Evolutionary conservation across 2,888 invertebrate genomes (phyloP).

Genomic region (Steinernema scapterisci): DNA sequence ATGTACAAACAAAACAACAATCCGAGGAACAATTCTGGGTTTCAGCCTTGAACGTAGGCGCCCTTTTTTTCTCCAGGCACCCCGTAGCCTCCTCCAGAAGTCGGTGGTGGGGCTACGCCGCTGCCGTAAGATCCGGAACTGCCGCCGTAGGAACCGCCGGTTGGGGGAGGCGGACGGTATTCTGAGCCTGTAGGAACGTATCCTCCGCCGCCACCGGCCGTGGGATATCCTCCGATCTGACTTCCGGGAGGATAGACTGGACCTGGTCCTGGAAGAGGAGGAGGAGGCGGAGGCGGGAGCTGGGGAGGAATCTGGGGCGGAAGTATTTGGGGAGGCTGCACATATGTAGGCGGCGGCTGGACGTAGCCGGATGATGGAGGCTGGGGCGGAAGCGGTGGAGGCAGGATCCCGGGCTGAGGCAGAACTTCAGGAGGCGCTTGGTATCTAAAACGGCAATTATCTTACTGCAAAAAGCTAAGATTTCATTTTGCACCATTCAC

Average conservation of each 20-base stretch:
- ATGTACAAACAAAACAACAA: conserved; percentile 27
- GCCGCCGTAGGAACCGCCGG: neutral
- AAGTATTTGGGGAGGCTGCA: neutral
- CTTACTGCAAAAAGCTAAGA: no score
- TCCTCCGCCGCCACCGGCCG: no score
- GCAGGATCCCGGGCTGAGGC: neutral
- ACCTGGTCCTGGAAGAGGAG: neutral
- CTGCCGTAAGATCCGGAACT: neutral
- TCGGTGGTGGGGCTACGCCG: neutral
- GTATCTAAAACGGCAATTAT: neutral
- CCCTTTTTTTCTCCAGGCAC: no score
- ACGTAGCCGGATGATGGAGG: conserved; percentile 6
- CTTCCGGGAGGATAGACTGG: neutral
- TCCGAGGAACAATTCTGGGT: neutral
- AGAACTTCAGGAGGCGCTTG: conserved; percentile 1
- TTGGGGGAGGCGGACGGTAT: neutral
- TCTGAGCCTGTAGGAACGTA: neutral
- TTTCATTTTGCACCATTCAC: no score
- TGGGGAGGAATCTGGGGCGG: neutral
- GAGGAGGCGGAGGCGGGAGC: conserved; percentile 1
- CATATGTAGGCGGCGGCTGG: neutral
- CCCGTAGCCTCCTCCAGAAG: neutral
- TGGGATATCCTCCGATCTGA: no score
- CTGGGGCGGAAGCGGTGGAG: neutral
- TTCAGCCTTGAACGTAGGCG: neutral